Evolutionary conservation across 2,797 vertebrate species (phyloP).

Genomic region (Eremophila alpestris): DNA sequence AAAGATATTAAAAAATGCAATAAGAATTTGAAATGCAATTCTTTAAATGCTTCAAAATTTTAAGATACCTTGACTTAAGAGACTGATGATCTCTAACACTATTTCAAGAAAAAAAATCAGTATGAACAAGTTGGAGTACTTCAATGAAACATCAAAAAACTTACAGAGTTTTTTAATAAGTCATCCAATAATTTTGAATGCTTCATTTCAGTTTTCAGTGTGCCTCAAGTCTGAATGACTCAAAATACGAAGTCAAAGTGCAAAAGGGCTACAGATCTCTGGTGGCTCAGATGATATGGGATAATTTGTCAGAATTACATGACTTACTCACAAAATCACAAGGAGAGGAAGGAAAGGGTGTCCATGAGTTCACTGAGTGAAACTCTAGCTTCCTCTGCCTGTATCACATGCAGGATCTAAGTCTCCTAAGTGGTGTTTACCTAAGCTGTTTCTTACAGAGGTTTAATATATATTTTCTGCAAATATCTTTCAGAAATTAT

Average conservation of each 20-base stretch:
- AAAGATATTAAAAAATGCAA: neutral
- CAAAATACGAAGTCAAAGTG: neutral
- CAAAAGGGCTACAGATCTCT: neutral
- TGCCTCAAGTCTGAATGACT: neutral
- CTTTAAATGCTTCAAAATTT: neutral
- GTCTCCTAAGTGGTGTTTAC: neutral
- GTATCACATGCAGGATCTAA: rapidly evolving
- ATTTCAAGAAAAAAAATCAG: neutral
- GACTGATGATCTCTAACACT: too few species aligned
- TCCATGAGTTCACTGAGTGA: neutral
- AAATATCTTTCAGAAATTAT: neutral
- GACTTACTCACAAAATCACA: neutral
- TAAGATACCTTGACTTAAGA: neutral
- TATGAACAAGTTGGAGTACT: neutral
- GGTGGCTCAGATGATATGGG: neutral
- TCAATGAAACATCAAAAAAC: neutral
- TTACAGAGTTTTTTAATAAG: neutral
- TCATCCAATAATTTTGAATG: neutral
- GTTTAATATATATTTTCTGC: neutral
- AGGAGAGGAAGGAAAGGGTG: neutral
- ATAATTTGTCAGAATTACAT: neutral
- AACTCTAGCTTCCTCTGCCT: neutral
- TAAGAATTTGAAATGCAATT: neutral
- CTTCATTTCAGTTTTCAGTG: neutral
- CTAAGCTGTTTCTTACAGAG: neutral